Percentiles rank a stretch among this genome's conserved stretches.
Conservation (phyloP, 2,113 vertebrate genomes). For the Cyanoliseus patagonus region DNA sequence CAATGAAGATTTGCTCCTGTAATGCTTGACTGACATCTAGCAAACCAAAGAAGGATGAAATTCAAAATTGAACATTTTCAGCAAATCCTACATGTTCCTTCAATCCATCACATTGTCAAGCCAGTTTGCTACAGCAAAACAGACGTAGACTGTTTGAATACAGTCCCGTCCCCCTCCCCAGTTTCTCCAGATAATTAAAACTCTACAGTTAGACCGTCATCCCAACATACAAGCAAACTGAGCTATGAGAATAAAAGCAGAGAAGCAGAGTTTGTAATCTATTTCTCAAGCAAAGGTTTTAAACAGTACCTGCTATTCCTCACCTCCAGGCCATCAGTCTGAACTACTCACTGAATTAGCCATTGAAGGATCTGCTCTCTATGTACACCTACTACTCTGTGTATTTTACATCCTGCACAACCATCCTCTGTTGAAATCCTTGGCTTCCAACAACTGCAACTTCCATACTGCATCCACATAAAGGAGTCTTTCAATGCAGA, state of each 20-base stretch:
- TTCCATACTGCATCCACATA: neutral
- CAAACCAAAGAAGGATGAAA: neutral
- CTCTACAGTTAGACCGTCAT: neutral
- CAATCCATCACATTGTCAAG: slow-evolving; percentile 11
- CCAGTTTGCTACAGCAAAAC: neutral
- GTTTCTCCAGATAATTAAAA: neutral
- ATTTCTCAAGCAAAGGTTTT: neutral
- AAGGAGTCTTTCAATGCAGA: neutral
- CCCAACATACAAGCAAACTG: neutral
- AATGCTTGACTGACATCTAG: neutral
- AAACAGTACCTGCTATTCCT: neutral
- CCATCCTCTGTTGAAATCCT: neutral
- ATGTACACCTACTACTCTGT: neutral
- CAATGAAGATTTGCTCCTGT: neutral
- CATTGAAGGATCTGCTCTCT: neutral
- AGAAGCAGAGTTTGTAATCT: neutral
- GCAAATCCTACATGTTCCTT: neutral
- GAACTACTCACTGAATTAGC: neutral
- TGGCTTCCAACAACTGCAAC: neutral
- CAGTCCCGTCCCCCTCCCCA: neutral
- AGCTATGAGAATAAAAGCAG: neutral
- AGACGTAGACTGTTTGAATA: neutral
- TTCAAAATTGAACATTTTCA: neutral
- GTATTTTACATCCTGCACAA: neutral
- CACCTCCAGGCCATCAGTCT: neutral